phyloP scores from a whole-genome alignment of 2,797 vertebrate species.

The Phylloscopus collybita region DNA sequence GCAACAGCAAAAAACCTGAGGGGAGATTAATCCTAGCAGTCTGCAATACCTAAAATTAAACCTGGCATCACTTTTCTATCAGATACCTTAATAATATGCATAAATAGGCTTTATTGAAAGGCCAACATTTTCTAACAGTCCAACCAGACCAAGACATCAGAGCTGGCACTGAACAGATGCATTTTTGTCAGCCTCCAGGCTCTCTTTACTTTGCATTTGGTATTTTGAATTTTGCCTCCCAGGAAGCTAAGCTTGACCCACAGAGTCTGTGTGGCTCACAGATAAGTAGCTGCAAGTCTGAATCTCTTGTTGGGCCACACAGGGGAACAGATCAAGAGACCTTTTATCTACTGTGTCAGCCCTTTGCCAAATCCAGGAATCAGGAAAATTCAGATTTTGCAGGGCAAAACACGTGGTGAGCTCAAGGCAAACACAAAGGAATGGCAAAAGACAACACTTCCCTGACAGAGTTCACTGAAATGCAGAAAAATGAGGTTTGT shows the following conservation, averaged over 20 bases:
- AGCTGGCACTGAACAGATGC: accelerated
- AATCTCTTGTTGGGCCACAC: not conserved
- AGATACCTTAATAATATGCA: not conserved
- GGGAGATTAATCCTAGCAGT: not conserved
- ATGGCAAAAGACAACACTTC: not conserved
- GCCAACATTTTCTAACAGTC: not conserved
- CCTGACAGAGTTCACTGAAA: slow-evolving; percentile 1
- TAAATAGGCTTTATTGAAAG: not conserved
- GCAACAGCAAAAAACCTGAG: not conserved
- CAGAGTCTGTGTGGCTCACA: not conserved
- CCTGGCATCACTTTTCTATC: not conserved
- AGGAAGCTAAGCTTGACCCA: not conserved
- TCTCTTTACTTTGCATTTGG: not conserved
- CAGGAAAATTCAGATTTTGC: not conserved
- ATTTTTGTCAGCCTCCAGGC: not conserved
- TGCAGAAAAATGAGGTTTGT: slow-evolving; percentile 9
- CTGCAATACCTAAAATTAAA: not conserved
- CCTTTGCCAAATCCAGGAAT: not conserved
- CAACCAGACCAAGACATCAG: not conserved
- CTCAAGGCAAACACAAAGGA: not conserved
- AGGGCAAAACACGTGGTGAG: not conserved
- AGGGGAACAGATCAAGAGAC: not conserved
- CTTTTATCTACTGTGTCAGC: not conserved
- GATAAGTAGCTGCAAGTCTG: not conserved
- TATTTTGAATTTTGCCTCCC: not conserved